These are phyloP conservation scores for Acrobasis suavella DNA, from an alignment of 2,888 invertebrate genomes.

Conservation along the genomic window DNA sequence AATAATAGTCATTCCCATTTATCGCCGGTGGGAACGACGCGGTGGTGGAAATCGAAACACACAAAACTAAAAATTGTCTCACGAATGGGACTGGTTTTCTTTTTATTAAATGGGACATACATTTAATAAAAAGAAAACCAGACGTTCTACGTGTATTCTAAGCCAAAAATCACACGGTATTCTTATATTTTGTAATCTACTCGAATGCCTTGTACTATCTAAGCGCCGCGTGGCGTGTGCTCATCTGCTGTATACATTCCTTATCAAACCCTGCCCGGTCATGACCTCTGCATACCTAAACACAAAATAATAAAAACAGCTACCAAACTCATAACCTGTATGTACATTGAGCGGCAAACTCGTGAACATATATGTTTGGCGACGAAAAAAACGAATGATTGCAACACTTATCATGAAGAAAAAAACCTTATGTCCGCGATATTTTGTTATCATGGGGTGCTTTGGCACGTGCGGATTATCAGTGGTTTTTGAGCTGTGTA, in stretches of 20 bases:
- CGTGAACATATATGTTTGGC: background rate
- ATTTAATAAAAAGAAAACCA: no score
- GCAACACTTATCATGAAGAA: background rate
- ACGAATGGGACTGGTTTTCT: no score
- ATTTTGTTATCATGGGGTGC: background rate
- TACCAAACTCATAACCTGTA: slow-evolving; percentile 1
- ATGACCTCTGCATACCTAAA: background rate
- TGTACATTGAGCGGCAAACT: slow-evolving; percentile 1
- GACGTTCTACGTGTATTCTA: no score
- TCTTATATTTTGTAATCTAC: no score
- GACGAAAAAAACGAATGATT: background rate
- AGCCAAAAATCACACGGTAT: no score
- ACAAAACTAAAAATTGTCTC: no score
- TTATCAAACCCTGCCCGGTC: slow-evolving; percentile 3
- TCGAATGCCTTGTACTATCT: background rate
- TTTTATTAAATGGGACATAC: no score
- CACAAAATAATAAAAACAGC: background rate
- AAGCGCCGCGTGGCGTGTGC: background rate
- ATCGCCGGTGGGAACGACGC: no score
- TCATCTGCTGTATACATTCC: background rate
- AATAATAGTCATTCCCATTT: no score
- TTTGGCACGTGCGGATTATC: slow-evolving; percentile 15
- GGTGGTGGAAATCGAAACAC: no score
- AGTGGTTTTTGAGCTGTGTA: background rate
- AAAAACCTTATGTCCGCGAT: no score